Conservation (phyloP, 2,888 invertebrate species). For the Lamproptera curius region DNA sequence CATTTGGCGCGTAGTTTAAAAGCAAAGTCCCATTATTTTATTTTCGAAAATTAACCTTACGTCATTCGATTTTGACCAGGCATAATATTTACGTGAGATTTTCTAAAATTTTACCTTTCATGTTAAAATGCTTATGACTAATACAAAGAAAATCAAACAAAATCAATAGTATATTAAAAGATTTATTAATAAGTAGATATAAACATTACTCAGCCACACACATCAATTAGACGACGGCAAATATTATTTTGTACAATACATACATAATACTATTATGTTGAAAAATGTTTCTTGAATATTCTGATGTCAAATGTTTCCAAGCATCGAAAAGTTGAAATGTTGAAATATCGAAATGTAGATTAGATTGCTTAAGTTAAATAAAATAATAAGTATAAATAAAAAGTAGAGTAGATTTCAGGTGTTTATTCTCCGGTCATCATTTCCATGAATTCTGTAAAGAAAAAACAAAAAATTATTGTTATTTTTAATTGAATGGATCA, state of each 20-base stretch:
- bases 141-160: slow-evolving; percentile 28
- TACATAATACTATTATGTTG: slow-evolving; percentile 62
- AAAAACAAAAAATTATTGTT: slow-evolving; percentile 28
- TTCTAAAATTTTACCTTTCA: too few species aligned
- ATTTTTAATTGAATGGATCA: too few species aligned
- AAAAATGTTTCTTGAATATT: slow-evolving; percentile 25
- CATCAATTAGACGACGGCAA: slow-evolving; percentile 68
- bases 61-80: too few species aligned
- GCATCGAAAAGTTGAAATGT: slow-evolving; percentile 63
- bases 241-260: slow-evolving; percentile 72
- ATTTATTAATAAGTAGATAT: slow-evolving; percentile 75
- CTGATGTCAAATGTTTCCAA: slow-evolving; percentile 57
- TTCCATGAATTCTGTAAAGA: slow-evolving; percentile 94
- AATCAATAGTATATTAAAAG: slow-evolving; percentile 62
- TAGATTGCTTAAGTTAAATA: slow-evolving; percentile 59
- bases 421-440: slow-evolving; percentile 96
- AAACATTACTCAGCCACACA: slow-evolving; percentile 73
- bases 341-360: slow-evolving; percentile 58
- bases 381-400: slow-evolving; percentile 55
- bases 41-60: slow-evolving; percentile 24
- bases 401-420: slow-evolving; percentile 28
- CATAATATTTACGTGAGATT: too few species aligned
- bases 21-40: slow-evolving; percentile 62
- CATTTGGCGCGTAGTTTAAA: slow-evolving; percentile 68
- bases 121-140: too few species aligned